Base-by-base conservation (phyloP, 2,888 invertebrate species). In the Drosophila pseudotakahashii region DNA sequence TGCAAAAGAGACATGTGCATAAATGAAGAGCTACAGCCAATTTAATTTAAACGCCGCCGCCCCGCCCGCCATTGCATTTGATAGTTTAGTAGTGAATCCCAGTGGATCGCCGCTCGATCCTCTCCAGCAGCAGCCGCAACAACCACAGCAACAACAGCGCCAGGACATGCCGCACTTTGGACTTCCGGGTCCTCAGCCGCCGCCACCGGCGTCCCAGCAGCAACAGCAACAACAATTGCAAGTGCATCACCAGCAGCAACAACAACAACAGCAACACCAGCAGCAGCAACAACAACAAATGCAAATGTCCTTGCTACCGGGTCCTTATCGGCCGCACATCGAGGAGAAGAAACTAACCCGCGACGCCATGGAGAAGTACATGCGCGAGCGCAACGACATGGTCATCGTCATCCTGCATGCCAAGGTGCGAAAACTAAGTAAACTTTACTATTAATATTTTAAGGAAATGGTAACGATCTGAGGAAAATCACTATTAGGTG, bases 321-420 rank as follows among this genome's bases (percentile, higher is more conserved):
- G 85, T 41, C 88, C 81, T 32, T 92, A 90, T 81, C 88, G 92
- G 70, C 89, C 92, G 41, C 91, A 91, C 63, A 92, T 92, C 55
- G 97, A 97, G 91, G 97, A 97, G 91, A 96, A 97, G 89, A 91
- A 92, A 64, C 73, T 92, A 58, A 90, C 91, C 58, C 89, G 92
- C 48, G 92, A 92, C 64, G 92, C 98, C 41, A 99, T 99, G 99
- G 97, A 98, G 92, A 95, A 97, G 63, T 99, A 99, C 92, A 94
- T 99, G 85, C 94, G 97, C 62, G 98, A 98, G 91, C 94, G 98
- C 82, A 97, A 97, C 84, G 98, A 98, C 92, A 98, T 98, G 97
- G 96, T 98, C 23, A 96, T 99, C 67, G 98, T 99, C 55, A 99
- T 99, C 86, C 94, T 99, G 62, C 99, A 99, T 93, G 99, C 99